Conservation (phyloP, 2,797 vertebrate genomes). For the Rhincodon typus region DNA sequence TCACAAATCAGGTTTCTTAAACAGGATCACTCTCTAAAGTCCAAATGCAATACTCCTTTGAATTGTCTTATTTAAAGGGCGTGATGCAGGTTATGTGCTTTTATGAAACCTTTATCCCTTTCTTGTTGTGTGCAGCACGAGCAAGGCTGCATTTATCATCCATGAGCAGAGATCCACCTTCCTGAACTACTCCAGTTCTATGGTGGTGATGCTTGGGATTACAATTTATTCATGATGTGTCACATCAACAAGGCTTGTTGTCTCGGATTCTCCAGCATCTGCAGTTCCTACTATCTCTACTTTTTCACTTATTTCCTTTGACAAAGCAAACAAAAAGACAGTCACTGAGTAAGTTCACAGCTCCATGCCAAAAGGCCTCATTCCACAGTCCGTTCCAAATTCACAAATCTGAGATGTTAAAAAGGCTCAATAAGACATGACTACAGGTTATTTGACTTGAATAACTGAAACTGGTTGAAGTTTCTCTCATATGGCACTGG, state of each 20-base stretch:
- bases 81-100: background rate
- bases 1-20: background rate
- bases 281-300: too few species aligned
- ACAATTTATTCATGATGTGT: background rate
- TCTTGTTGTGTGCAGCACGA: background rate
- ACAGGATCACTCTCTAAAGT: background rate
- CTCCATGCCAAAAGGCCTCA: background rate
- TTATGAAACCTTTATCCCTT: background rate
- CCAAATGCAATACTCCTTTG: background rate
- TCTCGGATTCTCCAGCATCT: too few species aligned
- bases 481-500: too few species aligned
- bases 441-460: background rate
- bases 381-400: background rate
- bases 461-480: background rate
- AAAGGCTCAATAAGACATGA: background rate
- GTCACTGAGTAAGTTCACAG: background rate
- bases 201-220: background rate
- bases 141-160: background rate
- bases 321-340: background rate
- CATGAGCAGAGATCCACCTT: background rate
- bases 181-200: background rate
- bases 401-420: background rate
- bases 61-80: background rate
- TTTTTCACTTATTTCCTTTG: background rate
- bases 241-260: background rate